Base-by-base conservation (phyloP, 2,113 vertebrate species). In the Corythoichthys haematopterus region DNA sequence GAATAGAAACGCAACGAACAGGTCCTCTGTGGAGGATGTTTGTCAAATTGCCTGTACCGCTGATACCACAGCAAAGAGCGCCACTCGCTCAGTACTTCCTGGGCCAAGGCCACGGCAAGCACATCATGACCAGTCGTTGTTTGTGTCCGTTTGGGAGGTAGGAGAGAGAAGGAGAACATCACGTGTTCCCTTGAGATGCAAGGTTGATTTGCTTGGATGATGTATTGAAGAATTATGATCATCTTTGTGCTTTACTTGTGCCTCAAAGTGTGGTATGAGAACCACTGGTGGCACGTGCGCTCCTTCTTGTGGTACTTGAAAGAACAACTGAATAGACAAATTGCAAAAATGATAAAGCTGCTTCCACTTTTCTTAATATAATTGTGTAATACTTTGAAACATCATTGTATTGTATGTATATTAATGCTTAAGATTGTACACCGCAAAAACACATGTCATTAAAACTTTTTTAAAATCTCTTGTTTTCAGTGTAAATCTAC, bases 61-160 rank as follows among this genome's bases (percentile, higher is more conserved):
- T 52, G 74, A 84, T 80, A 83, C 85, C 87, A 87, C 87, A 89
- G 85, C 15, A 84, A 86, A 89, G 86, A 77, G 80, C 71, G 70
- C 77, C 68, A 66, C 71, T 74, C 63, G 64, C 20, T 64, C 66
- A 6, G 76, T 75, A 20, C 80, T 71, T 74, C 71, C 69, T 50
- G 76, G 73, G 83, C 87, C 86, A 83, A 87, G 81, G 85, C 79
- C 83, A 75, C 71, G 85, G 80, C 66, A 70, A 83, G 78, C 72
- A 70, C 78, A 86, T 77, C 82, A 69, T 79, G 79, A 84, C 79
- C 85, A 76, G 80, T 71, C 75, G 5, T 51, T 52, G 61, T 53
- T 55, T 64, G 61, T 43, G 66, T 53, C 45, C 37, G 55, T 16
- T 60, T 16, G 38, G 8, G 36, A 38, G 57, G 40, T 12, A 36